Evolutionary conservation across 2,888 invertebrate species (phyloP).

Genomic region (Tenthredo amoena): DNA sequence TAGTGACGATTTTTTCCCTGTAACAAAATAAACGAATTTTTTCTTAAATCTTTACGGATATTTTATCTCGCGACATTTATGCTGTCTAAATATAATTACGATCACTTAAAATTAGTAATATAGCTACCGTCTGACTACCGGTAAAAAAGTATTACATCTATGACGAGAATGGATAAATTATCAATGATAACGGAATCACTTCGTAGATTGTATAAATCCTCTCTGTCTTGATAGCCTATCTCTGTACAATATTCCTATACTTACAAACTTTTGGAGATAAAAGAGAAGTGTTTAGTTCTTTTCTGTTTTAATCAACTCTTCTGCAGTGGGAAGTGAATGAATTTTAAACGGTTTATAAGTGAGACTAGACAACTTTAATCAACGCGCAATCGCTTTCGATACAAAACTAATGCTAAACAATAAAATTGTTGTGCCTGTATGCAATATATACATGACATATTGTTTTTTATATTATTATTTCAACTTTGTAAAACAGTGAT

Average conservation of each 20-base stretch:
- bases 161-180: not conserved
- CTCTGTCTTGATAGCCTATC: not conserved
- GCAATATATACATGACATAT: no score
- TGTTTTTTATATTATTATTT: no score
- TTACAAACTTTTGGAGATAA: not conserved
- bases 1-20: conserved; percentile 64
- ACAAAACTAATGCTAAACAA: no score
- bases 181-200: not conserved
- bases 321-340: not conserved
- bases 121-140: not conserved
- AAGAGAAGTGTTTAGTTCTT: not conserved
- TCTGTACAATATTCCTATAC: not conserved
- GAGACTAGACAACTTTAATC: no score
- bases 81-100: not conserved
- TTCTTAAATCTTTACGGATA: not conserved
- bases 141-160: not conserved
- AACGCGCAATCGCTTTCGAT: no score
- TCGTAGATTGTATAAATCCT: not conserved
- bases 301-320: not conserved
- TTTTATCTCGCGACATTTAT: not conserved
- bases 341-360: no score
- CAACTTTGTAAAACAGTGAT: no score
- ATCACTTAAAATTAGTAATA: not conserved
- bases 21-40: conserved; percentile 42
- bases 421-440: no score